Evolutionary conservation across 1,140 invertebrate genomes (phyloP), one percentile per base, ranked within the genome.

Genomic region (Bacillus rossius): DNA sequence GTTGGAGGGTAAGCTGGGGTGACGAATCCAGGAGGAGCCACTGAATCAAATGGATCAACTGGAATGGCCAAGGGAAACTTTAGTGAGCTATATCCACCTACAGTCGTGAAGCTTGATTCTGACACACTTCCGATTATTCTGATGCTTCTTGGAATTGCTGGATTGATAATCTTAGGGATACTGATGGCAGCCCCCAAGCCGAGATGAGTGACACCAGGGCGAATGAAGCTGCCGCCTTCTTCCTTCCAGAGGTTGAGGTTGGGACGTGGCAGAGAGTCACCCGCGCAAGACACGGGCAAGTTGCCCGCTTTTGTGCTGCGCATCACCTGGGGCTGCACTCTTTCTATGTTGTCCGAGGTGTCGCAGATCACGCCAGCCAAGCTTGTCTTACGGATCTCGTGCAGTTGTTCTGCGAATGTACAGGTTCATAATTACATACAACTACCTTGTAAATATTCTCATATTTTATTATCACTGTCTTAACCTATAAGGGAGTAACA

Each of bases 311-410:
- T 73, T 0, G 81, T 65, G 0, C 77, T 77, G 48, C 80, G 74
- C 86, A 97, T 94, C 0, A 94, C 89, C 62, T 84, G 75, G 7
- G 80, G 79, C 66, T 96, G 94, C 3, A 91, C 81, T 16, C 78
- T 71, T 17, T 80, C 76, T 2, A 96, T 76, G 3, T 82, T 78
- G 62, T 91, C 89, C 1, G 89, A 84, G 75, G 93, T 98, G 58
- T 92, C 87, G 69, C 96, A 99, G 40, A 99, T 87, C 4, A 99
- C 80, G 37, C 84, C 79, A 0, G 93, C 88, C 14, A 99, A 72
- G 1, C 84, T 85, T 1, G 85, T 86, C 68, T 92, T 93, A 25
- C 92, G 82, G 20, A 99, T 86, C 69, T 96, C 88, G 8, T 76
- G 69, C 3, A 98, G 73, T 83, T 99, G 96, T 38, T 83, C 87